Percentiles rank a stretch among this genome's conserved stretches.
Conservation (phyloP, 2,797 vertebrate genomes). For the Coreius guichenoti region DNA sequence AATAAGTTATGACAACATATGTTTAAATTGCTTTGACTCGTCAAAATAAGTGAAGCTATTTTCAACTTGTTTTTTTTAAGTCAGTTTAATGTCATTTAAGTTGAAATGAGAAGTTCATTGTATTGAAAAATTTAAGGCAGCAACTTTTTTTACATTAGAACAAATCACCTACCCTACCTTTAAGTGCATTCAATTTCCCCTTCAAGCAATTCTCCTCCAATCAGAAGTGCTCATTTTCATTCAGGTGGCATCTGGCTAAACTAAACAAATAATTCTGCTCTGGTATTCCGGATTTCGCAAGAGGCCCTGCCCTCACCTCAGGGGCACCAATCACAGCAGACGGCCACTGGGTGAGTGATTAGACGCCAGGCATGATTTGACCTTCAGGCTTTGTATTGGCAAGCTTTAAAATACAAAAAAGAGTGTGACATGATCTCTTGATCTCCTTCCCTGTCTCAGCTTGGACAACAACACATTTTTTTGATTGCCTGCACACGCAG, state of each 20-base stretch:
- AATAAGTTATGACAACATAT: no score
- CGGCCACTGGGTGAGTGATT: constrained; percentile 43
- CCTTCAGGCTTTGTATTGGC: constrained; percentile 49
- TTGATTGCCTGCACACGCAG: constrained; percentile 27
- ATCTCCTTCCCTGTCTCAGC: constrained; percentile 38
- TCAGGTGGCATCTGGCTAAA: constrained; percentile 45
- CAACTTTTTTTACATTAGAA: no score
- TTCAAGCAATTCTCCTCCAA: constrained; percentile 1
- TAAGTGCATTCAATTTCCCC: background rate
- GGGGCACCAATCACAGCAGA: constrained; percentile 36
- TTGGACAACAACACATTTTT: constrained; percentile 42
- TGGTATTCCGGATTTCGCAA: constrained; percentile 31
- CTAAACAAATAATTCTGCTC: constrained; percentile 50
- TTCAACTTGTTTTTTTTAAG: no score
- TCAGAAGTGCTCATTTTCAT: constrained; percentile 46
- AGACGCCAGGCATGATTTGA: constrained; percentile 41
- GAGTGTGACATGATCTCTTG: constrained; percentile 41
- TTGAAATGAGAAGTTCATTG: no score
- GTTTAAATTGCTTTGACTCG: no score
- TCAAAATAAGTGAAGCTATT: no score
- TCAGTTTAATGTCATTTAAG: no score
- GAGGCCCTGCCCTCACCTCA: constrained; percentile 47
- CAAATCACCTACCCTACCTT: no score
- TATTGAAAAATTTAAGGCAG: no score
- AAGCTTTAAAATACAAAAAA: constrained; percentile 39